Conservation (phyloP, 2,797 vertebrate genomes). For the Anguilla megastoma region DNA sequence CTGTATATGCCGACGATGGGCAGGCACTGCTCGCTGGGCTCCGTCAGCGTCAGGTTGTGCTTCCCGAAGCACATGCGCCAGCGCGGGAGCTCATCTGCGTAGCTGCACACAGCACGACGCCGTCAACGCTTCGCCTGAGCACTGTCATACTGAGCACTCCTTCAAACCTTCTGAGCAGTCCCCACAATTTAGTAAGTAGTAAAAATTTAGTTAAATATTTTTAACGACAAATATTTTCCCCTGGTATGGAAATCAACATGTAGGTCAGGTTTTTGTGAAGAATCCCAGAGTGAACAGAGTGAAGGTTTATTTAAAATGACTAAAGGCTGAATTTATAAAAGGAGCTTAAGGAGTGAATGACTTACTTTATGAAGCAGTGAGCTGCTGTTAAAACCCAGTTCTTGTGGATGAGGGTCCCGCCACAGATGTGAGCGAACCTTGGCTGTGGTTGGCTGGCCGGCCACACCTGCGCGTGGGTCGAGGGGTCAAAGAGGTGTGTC, state of each 20-base stretch:
- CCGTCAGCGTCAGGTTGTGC: constrained; percentile 73
- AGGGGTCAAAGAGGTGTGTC: constrained; percentile 7
- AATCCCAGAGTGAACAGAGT: no score
- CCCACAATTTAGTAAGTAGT: no score
- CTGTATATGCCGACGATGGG: constrained; percentile 67
- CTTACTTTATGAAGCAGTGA: constrained; percentile 78
- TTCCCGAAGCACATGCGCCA: constrained; percentile 79
- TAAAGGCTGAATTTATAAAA: background rate
- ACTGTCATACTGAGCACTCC: no score
- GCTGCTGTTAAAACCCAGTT: constrained; percentile 79
- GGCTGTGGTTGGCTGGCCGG: constrained; percentile 64
- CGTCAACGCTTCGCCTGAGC: background rate
- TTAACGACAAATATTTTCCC: no score
- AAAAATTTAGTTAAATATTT: no score
- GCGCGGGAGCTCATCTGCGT: constrained; percentile 73
- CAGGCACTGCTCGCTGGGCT: constrained; percentile 65
- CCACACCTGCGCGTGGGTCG: constrained; percentile 66
- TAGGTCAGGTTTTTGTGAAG: no score
- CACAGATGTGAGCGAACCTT: constrained; percentile 70
- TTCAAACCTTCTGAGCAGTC: no score
- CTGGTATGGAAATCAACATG: no score
- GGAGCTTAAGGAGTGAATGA: background rate
- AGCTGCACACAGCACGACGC: constrained; percentile 53
- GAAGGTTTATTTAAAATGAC: no score
- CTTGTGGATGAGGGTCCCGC: constrained; percentile 76